A percentile compares a stretch with the other conserved stretches of the same genome.
These are phyloP conservation scores for Desmophyllum pertusum DNA, from an alignment of 92 coral and sea anemone genomes.

Conservation along the genomic window DNA sequence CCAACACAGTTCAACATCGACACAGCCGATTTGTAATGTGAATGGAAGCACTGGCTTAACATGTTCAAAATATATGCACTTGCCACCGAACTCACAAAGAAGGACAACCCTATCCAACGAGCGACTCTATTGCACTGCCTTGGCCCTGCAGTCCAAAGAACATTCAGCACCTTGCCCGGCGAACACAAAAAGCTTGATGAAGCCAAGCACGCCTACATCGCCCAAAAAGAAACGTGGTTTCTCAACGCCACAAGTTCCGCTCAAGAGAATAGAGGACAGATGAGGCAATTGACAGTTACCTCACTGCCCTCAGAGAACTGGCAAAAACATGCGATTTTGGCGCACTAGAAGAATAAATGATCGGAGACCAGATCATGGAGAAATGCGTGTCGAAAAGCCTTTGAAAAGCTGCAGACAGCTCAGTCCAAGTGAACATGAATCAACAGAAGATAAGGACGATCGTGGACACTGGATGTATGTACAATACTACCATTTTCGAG, in stretches of 20 bases:
- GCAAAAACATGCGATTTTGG: neutral
- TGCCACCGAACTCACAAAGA: constrained; percentile 13
- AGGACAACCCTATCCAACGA: constrained; percentile 24
- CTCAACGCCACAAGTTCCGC: neutral
- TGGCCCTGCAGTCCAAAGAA: neutral
- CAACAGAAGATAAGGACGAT: too few relatives aligned
- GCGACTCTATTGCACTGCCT: neutral
- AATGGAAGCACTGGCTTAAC: constrained; percentile 25
- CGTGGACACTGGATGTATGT: too few relatives aligned
- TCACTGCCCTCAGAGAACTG: neutral
- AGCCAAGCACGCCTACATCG: neutral
- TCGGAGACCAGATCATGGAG: neutral
- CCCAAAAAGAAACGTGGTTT: neutral
- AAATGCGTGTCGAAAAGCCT: neutral
- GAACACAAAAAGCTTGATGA: neutral
- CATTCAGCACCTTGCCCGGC: neutral
- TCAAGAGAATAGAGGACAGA: neutral
- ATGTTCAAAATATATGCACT: constrained; percentile 16
- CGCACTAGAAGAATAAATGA: neutral
- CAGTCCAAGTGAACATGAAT: too few relatives aligned
- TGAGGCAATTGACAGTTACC: neutral
- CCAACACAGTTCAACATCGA: constrained; percentile 1
- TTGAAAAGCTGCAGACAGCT: too few relatives aligned
- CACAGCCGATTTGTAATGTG: neutral
- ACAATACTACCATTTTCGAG: too few relatives aligned